These are phyloP conservation scores for Galerucella pusilla DNA, from an alignment of 2,888 invertebrate genomes.

Conservation along the genomic window DNA sequence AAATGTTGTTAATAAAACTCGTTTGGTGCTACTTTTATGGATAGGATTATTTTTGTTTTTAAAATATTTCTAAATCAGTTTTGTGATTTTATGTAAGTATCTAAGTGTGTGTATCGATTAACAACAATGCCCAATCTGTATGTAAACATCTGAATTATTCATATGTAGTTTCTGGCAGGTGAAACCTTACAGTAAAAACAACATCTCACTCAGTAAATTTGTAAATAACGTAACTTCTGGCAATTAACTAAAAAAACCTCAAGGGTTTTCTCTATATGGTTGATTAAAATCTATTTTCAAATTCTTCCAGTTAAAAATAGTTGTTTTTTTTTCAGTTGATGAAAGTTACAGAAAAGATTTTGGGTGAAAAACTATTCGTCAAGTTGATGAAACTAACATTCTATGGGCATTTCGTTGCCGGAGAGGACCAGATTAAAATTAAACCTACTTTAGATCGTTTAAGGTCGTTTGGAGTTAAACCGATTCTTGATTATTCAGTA, in stretches of 20 bases:
- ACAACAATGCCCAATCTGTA: neutral
- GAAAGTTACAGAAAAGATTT: slow-evolving; percentile 78
- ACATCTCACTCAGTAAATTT: neutral
- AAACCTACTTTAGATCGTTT: slow-evolving; percentile 85
- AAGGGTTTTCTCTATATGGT: neutral
- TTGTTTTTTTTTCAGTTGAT: slow-evolving; percentile 74
- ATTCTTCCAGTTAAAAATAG: neutral
- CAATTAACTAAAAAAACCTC: neutral
- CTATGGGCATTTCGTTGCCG: slow-evolving; percentile 99
- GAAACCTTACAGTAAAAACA: neutral
- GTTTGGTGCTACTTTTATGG: too few species aligned
- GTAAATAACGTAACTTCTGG: neutral
- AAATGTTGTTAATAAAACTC: too few species aligned
- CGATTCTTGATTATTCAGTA: slow-evolving; percentile 98
- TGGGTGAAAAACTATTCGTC: slow-evolving; percentile 87
- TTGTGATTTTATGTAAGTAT: too few species aligned
- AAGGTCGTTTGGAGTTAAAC: slow-evolving; percentile 96
- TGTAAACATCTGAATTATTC: neutral
- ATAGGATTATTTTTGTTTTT: too few species aligned
- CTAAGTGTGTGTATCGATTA: too few species aligned
- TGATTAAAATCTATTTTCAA: neutral
- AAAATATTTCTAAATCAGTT: too few species aligned
- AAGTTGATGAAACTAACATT: slow-evolving; percentile 92
- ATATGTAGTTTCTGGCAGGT: neutral
- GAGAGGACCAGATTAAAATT: slow-evolving; percentile 90